Evolutionary conservation across 2,888 invertebrate genomes (phyloP), one percentile per base, ranked within the genome.

Genomic region (Laothoe populi): DNA sequence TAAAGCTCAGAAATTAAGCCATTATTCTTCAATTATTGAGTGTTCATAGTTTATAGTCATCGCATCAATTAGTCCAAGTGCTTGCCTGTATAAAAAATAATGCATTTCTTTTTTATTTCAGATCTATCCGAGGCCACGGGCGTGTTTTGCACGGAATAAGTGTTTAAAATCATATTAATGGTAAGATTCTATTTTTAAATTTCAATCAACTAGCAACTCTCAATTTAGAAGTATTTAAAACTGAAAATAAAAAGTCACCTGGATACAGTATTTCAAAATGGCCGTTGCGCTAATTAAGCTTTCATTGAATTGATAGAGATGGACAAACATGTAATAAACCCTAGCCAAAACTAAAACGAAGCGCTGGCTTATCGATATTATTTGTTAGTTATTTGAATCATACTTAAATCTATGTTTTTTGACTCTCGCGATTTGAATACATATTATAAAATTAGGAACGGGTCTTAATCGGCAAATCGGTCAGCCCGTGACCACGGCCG

Each of bases 121-220:
- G 92, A 88, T 84, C 82, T 77, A 87, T 78, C 82, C 81, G 81
- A 80, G 80, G 88, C 90, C 87, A 79, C 83, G 85, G 91, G 89
- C 88, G 83, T 72, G 78, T 87, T 91, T 90, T 81, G 70, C 81
- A 78, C 78, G 82, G 86, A 80, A 90, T 89, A 88, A 82, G 88
- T 79, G 81, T 79, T 71, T 70, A 88, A 91, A 92, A 90, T 84
- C 84, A 88, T 81, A 88, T 92, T 90, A 86, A 92, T 92, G 92
- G 92, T 92, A 79, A 91, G 90, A 63, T 57, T 60, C 35, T 21
- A 35, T 19, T 35, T 11, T 35, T 53, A 4, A 5, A n/a, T 0
- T 26, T 59, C 8, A 59, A 44, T 21, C 45, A 31, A 21, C 44
- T 59, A 45, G 59, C 45, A 44, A 44, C 21, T 31, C 45, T 59